phyloP scores from a whole-genome alignment of 2,113 vertebrate species.

The Zapus hudsonius region DNA sequence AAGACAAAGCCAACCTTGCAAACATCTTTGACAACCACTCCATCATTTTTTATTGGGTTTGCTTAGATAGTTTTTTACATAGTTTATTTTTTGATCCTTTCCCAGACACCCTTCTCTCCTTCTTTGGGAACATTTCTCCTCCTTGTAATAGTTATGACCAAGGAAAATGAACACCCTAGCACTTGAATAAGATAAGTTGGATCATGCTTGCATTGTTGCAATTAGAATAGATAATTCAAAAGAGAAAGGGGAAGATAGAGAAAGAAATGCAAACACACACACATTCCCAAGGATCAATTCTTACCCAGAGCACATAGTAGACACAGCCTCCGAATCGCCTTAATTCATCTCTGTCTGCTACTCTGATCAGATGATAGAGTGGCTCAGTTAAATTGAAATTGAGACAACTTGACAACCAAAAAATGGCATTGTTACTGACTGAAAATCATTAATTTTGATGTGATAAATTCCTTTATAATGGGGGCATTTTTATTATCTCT shows the following conservation, averaged over 20 bases:
- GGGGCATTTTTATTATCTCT: constrained; percentile 81
- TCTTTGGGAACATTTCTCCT: no score
- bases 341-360: constrained; percentile 78
- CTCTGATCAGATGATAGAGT: constrained; percentile 75
- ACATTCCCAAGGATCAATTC: constrained; percentile 19
- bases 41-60: no score
- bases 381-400: constrained; percentile 78
- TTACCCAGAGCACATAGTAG: neutral
- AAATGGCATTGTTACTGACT: constrained; percentile 67
- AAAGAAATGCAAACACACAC: neutral
- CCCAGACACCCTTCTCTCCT: no score
- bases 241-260: no score
- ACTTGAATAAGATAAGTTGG: neutral
- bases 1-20: no score
- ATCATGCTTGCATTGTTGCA: neutral
- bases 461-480: constrained; percentile 85
- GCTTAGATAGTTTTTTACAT: no score
- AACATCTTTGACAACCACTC: no score
- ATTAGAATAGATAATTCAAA: constrained; percentile 22
- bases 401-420: constrained; percentile 78
- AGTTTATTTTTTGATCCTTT: no score
- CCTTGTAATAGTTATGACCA: neutral
- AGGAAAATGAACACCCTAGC: neutral
- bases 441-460: constrained; percentile 82
- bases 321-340: constrained; percentile 35